Evolutionary conservation across 2,888 invertebrate species (phyloP), one percentile per base, ranked within the genome.

Genomic region (Tetheella fluctuosa): DNA sequence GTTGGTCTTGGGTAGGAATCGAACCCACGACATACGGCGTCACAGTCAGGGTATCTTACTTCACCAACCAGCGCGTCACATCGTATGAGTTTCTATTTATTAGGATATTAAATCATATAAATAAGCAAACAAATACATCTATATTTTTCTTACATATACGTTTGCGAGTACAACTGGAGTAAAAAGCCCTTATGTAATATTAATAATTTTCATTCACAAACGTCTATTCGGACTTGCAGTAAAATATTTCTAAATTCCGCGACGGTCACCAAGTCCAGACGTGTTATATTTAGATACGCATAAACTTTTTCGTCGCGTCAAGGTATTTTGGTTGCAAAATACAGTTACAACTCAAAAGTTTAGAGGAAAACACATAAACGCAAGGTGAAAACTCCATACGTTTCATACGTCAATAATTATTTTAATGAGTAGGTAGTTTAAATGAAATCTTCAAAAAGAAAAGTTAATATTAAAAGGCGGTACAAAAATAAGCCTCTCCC

Each of bases 301-400:
- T 76, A 68, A 71, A 76, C 76, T 83, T 86, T 86, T 80, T 87
- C 80, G 80, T 80, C 82, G 76, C 63, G 76, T 71, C 73, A 78
- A 71, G 81, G 83, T 87, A 86, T 87, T 87, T 83, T 77, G 77
- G 86, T 86, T 85, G 83, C 86, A 85, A 84, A 86, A 86, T 83
- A 84, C 77, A 77, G 77, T 79, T 81, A 71, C 63, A 66, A 55
- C 48, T 48, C 48, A 20, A 48, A 48, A 20, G 10, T 20, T 20
- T 48, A 10, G 2, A 48, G 48, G 10, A 59, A 55, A 59, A 48
- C 25, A 54, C 59, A 59, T 58, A 55, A 59, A 52, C 54, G 25
- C 59, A 28, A 63, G 60, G 57, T 60, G 53, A 57, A 60, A 63
- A 55, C 55, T 37, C 57, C 55, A 52, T 20, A 53, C 52, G 17